Base-by-base conservation (phyloP, 2,888 invertebrate genomes). In the Melanargia galathea region DNA sequence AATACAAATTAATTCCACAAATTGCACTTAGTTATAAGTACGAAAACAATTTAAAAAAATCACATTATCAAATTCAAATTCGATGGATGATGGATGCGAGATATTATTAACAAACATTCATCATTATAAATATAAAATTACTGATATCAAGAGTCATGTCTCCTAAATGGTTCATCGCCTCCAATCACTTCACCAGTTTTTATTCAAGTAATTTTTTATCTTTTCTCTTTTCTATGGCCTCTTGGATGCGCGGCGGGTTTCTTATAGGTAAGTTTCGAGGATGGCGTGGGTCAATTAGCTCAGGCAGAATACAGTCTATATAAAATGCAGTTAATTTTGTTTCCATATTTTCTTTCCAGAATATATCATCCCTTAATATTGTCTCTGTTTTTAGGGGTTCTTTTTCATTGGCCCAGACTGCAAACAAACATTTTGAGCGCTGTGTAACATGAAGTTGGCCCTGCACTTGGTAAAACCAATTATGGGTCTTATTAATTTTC, bases 261-360 rank as follows among this genome's bases (percentile, higher is more conserved):
- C 51, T 24, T 24, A 52, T 52, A 24, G 30, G 13, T 26, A 52
- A 24, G n/a, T 13, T 7, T 10, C 51, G 18, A 10, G 55, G 20
- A 10, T 55, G 35, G 10, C 55, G 35, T 8, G 67, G 56, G 18
- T 71, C 71, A 24, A 68, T 51, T 1, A 70, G 54, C 64, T 71
- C 68, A 1, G 67, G 65, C 1, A 69, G 52, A 1, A 69, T 10
- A 35, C 68, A 66, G 0, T 65, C 46, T 20, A 51, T 18, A 20
- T 71, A 70, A 65, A 70, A 67, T n/a, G 10, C 10, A 26, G 1
- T 64, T 20, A 66, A 63, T 58, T 65, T 70, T 1, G 35, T 43
- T 22, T 63, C 18, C 69, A 65, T 68, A 35, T 65, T 54, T 8
- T 59, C 20, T 10, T 61, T 35, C 61, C 68, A 68, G 46, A 70